Evolutionary conservation across 1,140 invertebrate genomes (phyloP), one percentile per base, ranked within the genome.

Genomic region (Drosophila albomicans): DNA sequence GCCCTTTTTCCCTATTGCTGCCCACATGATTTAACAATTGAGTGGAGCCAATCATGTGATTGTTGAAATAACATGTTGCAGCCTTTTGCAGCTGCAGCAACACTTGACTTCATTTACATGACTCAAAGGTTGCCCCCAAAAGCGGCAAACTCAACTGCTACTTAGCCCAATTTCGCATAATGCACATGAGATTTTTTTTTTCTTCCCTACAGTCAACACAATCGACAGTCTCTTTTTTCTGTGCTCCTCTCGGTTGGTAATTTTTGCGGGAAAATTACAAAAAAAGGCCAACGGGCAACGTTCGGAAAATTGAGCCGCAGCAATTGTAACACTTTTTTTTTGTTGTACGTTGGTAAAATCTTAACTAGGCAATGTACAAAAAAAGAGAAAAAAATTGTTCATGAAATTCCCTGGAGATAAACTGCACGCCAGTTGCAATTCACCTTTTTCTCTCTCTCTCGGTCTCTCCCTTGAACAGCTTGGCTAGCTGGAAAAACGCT

Each of bases 141-240:
- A 49, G 38, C 28, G 28, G 16, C 46, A 8, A 48, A 70, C 38
- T 54, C 15, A 78, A 74, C 85, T 76, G 86, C 85, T 89, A 90
- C 85, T 89, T 89, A 89, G 85, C 85, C 85, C 85, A 89, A 85
- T 89, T 88, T 90, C 78, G 85, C 81, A 89, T 89, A 90, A 85
- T 90, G 81, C 85, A 89, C 86, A 86, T 78, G 78, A 82, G 76
- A 41, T 43, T 20, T n/a, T 25, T n/a, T 20, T 25, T 25, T 8
- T 8, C 35, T 62, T 8, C 41, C 16, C 15, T 20, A 0, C 20
- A 41, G 20, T 30, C 28, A 38, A n/a, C 35, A 10, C 15, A 8
- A 35, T n/a, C 57, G 11, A 69, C 38, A 65, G n/a, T 52, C 28
- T 59, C 15, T 48, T 15, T 30, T 57, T n/a, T 41, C 7, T 16